These are phyloP conservation scores for Morinoia aosen DNA, from an alignment of 2,888 invertebrate genomes.

Conservation along the genomic window DNA sequence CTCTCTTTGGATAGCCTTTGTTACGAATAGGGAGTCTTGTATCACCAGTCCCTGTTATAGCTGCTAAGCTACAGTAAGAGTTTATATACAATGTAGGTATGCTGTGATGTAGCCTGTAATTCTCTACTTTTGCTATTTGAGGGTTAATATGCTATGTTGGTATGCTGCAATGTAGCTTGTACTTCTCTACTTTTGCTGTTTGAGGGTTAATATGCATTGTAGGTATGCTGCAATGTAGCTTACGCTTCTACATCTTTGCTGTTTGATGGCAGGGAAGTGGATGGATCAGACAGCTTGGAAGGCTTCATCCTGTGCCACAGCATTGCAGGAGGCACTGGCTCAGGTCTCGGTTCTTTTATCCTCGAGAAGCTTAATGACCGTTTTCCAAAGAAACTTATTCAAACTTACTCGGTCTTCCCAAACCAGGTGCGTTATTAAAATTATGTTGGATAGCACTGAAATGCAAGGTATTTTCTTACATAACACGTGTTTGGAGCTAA, in stretches of 20 bases:
- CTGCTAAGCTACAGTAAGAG: no score
- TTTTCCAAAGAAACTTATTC: conserved; percentile 97
- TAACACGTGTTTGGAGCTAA: background rate
- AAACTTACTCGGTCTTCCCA: conserved; percentile 99
- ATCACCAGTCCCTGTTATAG: no score
- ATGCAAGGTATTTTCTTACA: conserved; percentile 72
- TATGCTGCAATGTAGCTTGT: no score
- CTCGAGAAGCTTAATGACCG: conserved; percentile 90
- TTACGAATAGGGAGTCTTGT: no score
- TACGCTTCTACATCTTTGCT: background rate
- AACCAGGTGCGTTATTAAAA: conserved; percentile 82
- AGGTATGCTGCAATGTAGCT: no score
- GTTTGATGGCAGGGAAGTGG: conserved; percentile 82
- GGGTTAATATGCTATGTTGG: no score
- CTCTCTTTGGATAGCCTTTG: no score
- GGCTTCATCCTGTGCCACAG: conserved; percentile 99
- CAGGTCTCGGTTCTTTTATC: conserved; percentile 98
- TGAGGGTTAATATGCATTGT: no score
- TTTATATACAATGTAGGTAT: no score
- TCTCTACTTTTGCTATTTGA: no score
- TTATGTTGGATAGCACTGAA: conserved; percentile 93
- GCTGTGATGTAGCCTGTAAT: no score
- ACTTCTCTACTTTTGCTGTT: background rate
- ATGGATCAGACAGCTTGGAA: conserved; percentile 98
- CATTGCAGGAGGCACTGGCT: conserved; percentile 99